Percentiles rank a stretch among this genome's conserved stretches.
Evolutionary conservation across 2,113 vertebrate genomes (phyloP).

Genomic region (Varanus salvator): DNA sequence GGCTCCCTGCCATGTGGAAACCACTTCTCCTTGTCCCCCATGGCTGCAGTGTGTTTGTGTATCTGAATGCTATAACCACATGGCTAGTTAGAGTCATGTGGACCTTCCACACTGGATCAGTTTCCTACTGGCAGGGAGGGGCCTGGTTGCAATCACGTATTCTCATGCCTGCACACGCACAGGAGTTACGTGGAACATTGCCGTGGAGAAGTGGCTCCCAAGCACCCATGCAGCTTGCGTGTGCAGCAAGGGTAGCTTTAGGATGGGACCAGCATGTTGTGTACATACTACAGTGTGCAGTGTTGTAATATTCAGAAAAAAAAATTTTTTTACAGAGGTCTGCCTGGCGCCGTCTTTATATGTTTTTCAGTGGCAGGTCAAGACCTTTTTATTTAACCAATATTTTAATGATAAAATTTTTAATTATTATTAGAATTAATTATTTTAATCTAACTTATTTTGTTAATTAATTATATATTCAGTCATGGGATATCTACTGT

Average conservation of each 20-base stretch:
- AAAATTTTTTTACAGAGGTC: too few species aligned
- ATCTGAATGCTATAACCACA: not conserved
- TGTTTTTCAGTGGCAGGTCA: too few species aligned
- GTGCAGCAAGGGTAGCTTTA: not conserved
- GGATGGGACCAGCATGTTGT: not conserved
- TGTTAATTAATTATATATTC: too few species aligned
- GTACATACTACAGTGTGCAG: too few species aligned
- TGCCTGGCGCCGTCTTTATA: too few species aligned
- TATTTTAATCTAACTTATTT: too few species aligned
- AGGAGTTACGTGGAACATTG: not conserved
- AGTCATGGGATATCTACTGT: too few species aligned
- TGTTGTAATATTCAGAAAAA: not conserved
- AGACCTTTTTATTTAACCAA: too few species aligned
- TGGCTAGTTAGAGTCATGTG: not conserved
- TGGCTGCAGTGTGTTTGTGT: not conserved
- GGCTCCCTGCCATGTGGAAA: not conserved
- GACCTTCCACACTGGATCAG: not conserved
- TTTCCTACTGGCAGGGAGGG: not conserved
- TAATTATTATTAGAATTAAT: too few species aligned
- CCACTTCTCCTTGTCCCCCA: not conserved
- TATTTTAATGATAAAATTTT: too few species aligned
- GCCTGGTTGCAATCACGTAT: not conserved
- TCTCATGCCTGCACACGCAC: not conserved
- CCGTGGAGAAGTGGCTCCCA: not conserved
- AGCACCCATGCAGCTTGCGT: not conserved